A percentile compares a stretch with the other conserved stretches of the same genome.
Conservation (phyloP, 2,113 vertebrate species). For the Forbesichthys agassizii region DNA sequence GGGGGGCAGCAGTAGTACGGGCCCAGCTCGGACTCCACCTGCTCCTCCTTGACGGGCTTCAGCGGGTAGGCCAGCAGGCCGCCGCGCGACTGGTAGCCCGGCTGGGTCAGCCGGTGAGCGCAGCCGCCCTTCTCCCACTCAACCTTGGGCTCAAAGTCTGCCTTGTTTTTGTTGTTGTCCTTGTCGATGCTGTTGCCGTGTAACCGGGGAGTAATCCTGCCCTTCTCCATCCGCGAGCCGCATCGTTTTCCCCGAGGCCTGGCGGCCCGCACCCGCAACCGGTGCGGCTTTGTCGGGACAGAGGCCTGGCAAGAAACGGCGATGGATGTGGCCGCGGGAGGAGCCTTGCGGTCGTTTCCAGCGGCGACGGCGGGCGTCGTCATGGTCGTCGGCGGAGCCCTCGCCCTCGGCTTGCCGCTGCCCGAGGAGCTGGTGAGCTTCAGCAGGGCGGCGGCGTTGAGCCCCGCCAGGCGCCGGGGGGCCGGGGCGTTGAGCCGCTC, state of each 20-base stretch:
- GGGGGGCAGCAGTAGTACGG: slow-evolving; percentile 79
- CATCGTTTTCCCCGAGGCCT: too few relatives aligned
- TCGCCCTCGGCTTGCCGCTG: slow-evolving; percentile 69
- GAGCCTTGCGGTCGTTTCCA: slow-evolving; percentile 39
- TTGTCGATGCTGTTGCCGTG: slow-evolving; percentile 77
- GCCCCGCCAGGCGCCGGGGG: slow-evolving; percentile 90
- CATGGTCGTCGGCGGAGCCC: slow-evolving; percentile 58
- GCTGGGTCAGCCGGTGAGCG: slow-evolving; percentile 62
- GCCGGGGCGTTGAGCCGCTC: slow-evolving; percentile 71
- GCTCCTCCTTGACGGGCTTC: slow-evolving; percentile 77
- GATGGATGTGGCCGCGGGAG: too few relatives aligned
- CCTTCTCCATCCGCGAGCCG: slow-evolving; percentile 48
- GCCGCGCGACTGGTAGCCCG: slow-evolving; percentile 71
- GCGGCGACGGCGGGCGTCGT: slow-evolving; percentile 66
- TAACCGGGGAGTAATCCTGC: slow-evolving; percentile 24
- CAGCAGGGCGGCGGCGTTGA: slow-evolving; percentile 91
- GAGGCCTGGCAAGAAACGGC: too few relatives aligned
- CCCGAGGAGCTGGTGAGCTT: slow-evolving; percentile 87
- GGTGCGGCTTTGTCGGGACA: too few relatives aligned
- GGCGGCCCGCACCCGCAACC: too few relatives aligned
- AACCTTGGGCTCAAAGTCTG: slow-evolving; percentile 65
- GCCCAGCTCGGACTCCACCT: slow-evolving; percentile 74
- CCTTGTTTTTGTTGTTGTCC: slow-evolving; percentile 77
- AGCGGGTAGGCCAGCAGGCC: slow-evolving; percentile 73
- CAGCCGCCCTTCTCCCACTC: slow-evolving; percentile 69